Percentiles rank a stretch among this genome's conserved stretches.
These are phyloP conservation scores for Varanus komodoensis DNA, from an alignment of 2,113 vertebrate genomes.

Conservation along the genomic window DNA sequence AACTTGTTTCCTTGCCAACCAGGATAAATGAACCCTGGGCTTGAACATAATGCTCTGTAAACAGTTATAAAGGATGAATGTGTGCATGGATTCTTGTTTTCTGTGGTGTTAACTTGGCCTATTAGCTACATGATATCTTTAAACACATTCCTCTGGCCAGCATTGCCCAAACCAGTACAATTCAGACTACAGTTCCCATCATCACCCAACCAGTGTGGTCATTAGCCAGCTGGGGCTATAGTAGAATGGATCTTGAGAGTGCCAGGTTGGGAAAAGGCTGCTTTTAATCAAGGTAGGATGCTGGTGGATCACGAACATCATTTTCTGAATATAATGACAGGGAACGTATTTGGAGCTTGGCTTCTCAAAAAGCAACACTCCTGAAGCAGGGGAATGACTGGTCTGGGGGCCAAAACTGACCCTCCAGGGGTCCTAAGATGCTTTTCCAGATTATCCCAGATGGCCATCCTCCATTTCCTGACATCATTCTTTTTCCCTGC, in stretches of 20 bases:
- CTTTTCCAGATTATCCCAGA: too few relatives aligned
- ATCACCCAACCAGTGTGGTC: too few relatives aligned
- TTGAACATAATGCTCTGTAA: constrained; percentile 53
- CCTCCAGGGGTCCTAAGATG: too few relatives aligned
- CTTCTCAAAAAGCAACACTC: not conserved
- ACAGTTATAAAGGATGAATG: constrained; percentile 47
- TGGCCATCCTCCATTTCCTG: too few relatives aligned
- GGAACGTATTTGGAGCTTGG: not conserved
- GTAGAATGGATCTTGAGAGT: too few relatives aligned
- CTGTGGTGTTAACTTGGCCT: not conserved
- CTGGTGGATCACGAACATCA: not conserved
- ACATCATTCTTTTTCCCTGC: too few relatives aligned
- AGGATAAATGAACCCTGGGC: constrained; percentile 38
- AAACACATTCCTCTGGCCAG: not conserved
- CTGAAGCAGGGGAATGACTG: too few relatives aligned
- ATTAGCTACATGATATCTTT: not conserved
- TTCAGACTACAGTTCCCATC: too few relatives aligned
- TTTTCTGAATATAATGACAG: not conserved
- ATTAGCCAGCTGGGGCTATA: too few relatives aligned
- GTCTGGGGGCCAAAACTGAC: too few relatives aligned
- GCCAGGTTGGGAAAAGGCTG: too few relatives aligned
- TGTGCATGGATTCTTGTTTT: not conserved
- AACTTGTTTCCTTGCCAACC: constrained; percentile 61
- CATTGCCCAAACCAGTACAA: too few relatives aligned
- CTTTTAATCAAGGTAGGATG: not conserved